Evolutionary conservation across 2,797 vertebrate genomes (phyloP), one percentile per base, ranked within the genome.

Genomic region (Botia kubotai): DNA sequence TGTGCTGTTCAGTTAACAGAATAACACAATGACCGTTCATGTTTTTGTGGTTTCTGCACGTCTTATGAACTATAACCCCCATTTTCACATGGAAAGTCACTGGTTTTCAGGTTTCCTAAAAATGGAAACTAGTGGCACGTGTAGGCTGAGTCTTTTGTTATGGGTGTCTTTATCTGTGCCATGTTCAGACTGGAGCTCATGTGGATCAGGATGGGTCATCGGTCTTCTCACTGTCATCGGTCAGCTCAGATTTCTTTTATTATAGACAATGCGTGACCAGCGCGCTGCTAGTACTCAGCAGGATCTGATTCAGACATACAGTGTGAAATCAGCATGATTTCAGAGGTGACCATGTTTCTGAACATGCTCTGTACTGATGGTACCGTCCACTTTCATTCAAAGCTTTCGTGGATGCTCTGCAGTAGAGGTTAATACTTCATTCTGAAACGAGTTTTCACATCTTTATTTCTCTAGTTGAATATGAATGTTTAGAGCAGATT

Each of bases 201-300:
- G 84, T 89, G 88, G 91, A 90, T 87, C 83, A 78, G 89, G 90
- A 87, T 82, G 91, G 79, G 88, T 80, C 88, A 79, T 87, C 83
- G 89, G 86, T 92, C 94, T 95, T 93, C 94, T 95, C 92, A 43
- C 92, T 89, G 92, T 90, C 78, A 88, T 85, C 77, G 88, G 92
- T 95, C 95, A 95, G 94, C 91, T 87, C 85, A 82, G 57, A 87
- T 85, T 95, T 97, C 93, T 93, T 92, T 95, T 90, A 88, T 77
- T 63, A 84, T 90, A 89, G 2, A 90, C 93, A 92, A 89, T 92
- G 88, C 90, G 88, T 85, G 90, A 81, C 85, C 91, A 90, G 77
- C 86, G 29, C 73, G 80, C 86, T 65, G 77, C 85, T 88, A 92
- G 92, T 90, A 85, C 92, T 87, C 85, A 81, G 55, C 75, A 88